Evolutionary conservation across 2,888 invertebrate species (phyloP).

Genomic region (Chaitophorus viminalis): DNA sequence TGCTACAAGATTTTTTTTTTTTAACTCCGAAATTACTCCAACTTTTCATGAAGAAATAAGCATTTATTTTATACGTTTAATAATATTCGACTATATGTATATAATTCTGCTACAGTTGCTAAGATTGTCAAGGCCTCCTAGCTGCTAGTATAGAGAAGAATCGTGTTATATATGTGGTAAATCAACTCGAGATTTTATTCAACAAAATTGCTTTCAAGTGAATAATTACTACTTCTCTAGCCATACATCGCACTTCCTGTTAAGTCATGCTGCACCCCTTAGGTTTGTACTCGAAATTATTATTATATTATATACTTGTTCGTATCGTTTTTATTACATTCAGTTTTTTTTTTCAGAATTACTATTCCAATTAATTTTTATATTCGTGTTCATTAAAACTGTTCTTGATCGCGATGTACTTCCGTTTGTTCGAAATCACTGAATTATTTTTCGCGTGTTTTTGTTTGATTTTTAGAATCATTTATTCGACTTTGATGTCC

Average conservation of each 20-base stretch:
- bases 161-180: constrained; percentile 2
- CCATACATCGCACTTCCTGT: constrained; percentile 23
- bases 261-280: constrained; percentile 25
- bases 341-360: constrained; percentile 25
- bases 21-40: background rate
- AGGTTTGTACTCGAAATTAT: background rate
- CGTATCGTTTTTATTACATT: constrained; percentile 30
- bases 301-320: constrained; percentile 8
- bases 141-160: background rate
- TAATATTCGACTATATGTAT: background rate
- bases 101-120: background rate
- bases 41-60: background rate
- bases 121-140: background rate
- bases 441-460: constrained; percentile 35
- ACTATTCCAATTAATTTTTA: constrained; percentile 49
- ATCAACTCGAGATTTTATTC: constrained; percentile 36
- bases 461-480: constrained; percentile 51
- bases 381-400: constrained; percentile 30
- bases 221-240: constrained; percentile 45
- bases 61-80: background rate
- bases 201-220: constrained; percentile 50
- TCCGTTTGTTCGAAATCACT: constrained; percentile 47
- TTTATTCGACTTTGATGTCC: constrained; percentile 56
- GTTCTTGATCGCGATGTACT: constrained; percentile 40
- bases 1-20: no score